phyloP scores from a whole-genome alignment of 2,797 vertebrate genomes.

The Lagodon rhomboides region DNA sequence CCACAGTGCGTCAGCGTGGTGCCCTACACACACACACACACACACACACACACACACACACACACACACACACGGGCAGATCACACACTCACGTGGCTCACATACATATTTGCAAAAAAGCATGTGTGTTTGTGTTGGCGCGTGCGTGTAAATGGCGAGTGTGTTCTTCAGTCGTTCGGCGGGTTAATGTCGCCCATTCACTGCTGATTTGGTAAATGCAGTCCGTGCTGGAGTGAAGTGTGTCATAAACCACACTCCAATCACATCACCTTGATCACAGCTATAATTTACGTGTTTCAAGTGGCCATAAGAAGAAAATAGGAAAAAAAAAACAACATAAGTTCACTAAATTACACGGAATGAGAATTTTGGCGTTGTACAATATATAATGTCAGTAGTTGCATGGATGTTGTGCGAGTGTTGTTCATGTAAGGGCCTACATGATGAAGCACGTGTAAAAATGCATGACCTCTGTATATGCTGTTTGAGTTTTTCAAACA shows the following conservation, averaged over 20 bases:
- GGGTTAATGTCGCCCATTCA: neutral
- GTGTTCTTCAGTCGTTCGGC: slow-evolving; percentile 2
- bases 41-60: neutral
- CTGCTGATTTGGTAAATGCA: slow-evolving; percentile 32
- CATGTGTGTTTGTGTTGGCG: neutral
- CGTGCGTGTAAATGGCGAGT: neutral
- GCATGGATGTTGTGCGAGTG: neutral
- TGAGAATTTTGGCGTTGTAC: neutral
- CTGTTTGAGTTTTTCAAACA: neutral
- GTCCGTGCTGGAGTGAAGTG: slow-evolving; percentile 12
- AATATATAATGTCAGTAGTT: neutral
- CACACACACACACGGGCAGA: slow-evolving; percentile 1
- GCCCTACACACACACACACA: slow-evolving; percentile 1
- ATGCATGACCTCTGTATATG: neutral
- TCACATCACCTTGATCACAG: neutral
- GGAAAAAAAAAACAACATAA: neutral
- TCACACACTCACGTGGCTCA: slow-evolving; percentile 3
- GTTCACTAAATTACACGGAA: neutral
- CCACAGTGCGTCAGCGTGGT: slow-evolving; percentile 39
- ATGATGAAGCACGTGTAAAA: neutral
- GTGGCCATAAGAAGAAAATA: neutral
- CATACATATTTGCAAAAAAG: slow-evolving; percentile 6
- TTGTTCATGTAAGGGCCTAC: neutral
- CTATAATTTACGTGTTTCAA: slow-evolving; percentile 19
- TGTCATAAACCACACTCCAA: slow-evolving; percentile 21